Evolutionary conservation across 2,888 invertebrate species (phyloP).

Genomic region (Hyles lineata): DNA sequence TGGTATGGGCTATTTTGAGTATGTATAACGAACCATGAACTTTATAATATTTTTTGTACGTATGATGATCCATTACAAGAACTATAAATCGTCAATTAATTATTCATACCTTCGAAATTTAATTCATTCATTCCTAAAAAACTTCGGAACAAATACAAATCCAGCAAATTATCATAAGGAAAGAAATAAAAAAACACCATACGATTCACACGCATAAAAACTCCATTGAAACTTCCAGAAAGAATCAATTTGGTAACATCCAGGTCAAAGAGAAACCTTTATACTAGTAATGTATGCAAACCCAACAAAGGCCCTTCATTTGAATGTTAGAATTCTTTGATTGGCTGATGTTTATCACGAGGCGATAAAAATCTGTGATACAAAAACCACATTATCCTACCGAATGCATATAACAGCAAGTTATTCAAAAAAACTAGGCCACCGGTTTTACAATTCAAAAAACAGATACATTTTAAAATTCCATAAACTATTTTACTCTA

Average conservation of each 20-base stretch:
- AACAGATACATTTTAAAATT: conserved; percentile 14
- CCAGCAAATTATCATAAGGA: neutral
- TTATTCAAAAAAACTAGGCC: conserved; percentile 34
- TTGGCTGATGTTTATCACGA: conserved; percentile 11
- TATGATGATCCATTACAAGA: too few relatives aligned
- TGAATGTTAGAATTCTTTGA: conserved; percentile 16
- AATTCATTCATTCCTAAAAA: too few relatives aligned
- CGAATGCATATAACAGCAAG: conserved; percentile 12
- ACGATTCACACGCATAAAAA: neutral
- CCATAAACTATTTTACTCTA: conserved; percentile 19
- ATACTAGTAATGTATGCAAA: conserved; percentile 12
- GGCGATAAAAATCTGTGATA: conserved; percentile 14
- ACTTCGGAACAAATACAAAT: neutral
- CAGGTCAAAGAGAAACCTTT: conserved; percentile 19
- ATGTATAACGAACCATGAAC: too few relatives aligned
- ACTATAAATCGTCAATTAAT: too few relatives aligned
- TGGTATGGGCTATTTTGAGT: too few relatives aligned
- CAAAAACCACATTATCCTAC: conserved; percentile 5
- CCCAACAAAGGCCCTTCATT: conserved; percentile 16
- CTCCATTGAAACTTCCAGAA: conserved; percentile 3
- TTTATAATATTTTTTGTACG: too few relatives aligned
- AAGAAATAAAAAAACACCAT: neutral
- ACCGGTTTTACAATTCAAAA: conserved; percentile 32
- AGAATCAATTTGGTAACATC: conserved; percentile 19
- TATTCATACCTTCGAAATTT: too few relatives aligned